Conservation (phyloP, 2,888 invertebrate species). For the Taphrorychus bicolor region DNA sequence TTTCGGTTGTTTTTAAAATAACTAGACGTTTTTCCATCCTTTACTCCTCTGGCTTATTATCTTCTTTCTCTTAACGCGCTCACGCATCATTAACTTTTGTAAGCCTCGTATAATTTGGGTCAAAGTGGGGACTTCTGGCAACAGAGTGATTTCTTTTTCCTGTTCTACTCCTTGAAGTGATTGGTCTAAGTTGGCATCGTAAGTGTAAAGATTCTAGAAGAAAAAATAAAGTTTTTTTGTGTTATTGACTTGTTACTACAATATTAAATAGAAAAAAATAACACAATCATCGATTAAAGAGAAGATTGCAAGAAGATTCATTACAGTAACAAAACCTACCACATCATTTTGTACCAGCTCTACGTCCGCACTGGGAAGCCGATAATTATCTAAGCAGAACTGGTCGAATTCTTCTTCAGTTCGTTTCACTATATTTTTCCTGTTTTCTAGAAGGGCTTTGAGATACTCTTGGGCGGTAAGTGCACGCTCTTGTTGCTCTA, state of each 20-base stretch:
- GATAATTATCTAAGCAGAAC: conserved; percentile 51
- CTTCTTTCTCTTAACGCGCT: conserved; percentile 14
- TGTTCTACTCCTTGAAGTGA: conserved; percentile 1
- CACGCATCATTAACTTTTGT: conserved; percentile 21
- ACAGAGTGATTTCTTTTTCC: conserved; percentile 11
- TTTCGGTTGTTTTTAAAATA: too few species aligned
- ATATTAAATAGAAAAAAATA: too few species aligned
- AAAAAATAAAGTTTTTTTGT: too few species aligned
- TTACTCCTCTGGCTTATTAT: conserved; percentile 3
- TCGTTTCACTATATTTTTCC: conserved; percentile 48
- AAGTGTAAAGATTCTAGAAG: conserved; percentile 11
- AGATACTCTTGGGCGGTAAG: conserved; percentile 50
- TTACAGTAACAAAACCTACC: too few species aligned
- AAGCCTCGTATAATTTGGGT: conserved; percentile 17
- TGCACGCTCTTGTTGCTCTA: conserved; percentile 52
- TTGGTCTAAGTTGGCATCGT: conserved; percentile 15
- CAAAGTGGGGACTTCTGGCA: conserved; percentile 14
- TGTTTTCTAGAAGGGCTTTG: conserved; percentile 48
- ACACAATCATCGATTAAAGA: too few species aligned
- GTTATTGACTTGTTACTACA: too few species aligned
- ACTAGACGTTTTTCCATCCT: conserved; percentile 24
- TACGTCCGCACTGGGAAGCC: conserved; percentile 27
- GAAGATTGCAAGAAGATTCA: too few species aligned
- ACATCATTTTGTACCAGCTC: conserved; percentile 35
- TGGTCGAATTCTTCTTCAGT: conserved; percentile 51